Conservation (phyloP, 2,113 vertebrate species). For the Pogona vitticeps region DNA sequence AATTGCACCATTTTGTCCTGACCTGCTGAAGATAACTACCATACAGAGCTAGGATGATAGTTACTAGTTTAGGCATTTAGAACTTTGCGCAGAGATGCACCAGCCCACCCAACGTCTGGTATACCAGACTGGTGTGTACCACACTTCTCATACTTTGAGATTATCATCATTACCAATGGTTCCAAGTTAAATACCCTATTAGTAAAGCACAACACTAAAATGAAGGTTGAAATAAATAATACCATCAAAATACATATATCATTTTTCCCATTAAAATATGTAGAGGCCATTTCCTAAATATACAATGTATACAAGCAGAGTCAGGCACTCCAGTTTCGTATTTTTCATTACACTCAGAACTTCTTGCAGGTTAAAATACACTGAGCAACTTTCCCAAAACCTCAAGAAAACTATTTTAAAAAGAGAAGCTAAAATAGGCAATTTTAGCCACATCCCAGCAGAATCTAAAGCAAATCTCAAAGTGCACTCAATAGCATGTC, state of each 20-base stretch:
- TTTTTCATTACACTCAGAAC: constrained; percentile 63
- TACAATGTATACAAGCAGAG: constrained; percentile 47
- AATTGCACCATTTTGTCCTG: constrained; percentile 56
- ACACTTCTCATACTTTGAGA: constrained; percentile 17
- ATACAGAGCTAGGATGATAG: constrained; percentile 36
- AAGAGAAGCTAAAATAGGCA: constrained; percentile 29
- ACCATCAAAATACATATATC: constrained; percentile 24
- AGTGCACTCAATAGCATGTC: neutral
- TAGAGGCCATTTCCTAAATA: constrained; percentile 46
- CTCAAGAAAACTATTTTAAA: constrained; percentile 32
- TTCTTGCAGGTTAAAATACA: constrained; percentile 42
- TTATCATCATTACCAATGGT: neutral
- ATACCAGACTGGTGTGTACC: constrained; percentile 19
- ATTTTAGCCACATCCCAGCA: constrained; percentile 55
- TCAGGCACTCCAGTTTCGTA: constrained; percentile 63
- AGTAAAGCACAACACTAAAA: constrained; percentile 8
- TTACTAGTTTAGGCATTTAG: neutral
- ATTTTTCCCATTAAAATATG: constrained; percentile 23
- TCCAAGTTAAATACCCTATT: constrained; percentile 3
- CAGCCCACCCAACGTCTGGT: neutral
- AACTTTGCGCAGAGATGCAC: neutral
- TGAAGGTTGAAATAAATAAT: constrained; percentile 6
- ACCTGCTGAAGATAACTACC: constrained; percentile 47
- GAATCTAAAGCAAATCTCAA: constrained; percentile 45
- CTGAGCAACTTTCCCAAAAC: constrained; percentile 42